Evolutionary conservation across 2,888 invertebrate genomes (phyloP).

Genomic region (Rotaria macrura): DNA sequence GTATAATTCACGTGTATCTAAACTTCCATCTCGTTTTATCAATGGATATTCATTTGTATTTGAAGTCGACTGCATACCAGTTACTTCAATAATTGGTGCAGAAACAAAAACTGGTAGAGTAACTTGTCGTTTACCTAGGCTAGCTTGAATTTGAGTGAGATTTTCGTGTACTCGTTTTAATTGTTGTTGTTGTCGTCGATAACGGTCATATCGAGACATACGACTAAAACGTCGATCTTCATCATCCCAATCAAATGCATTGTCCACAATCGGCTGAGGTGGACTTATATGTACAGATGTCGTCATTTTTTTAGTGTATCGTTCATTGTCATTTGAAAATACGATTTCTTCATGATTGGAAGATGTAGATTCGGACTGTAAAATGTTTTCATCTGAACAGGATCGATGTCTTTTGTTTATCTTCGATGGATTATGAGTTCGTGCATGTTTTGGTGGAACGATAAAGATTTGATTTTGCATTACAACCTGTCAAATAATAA

Average conservation of each 20-base stretch:
- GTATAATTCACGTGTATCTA: not conserved
- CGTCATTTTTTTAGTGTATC: not conserved
- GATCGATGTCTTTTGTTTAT: not conserved
- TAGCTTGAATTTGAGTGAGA: not conserved
- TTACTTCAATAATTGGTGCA: not conserved
- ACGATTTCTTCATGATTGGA: not conserved
- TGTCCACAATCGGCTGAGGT: not conserved
- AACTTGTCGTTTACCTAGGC: not conserved
- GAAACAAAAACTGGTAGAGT: not conserved
- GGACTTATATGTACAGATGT: not conserved
- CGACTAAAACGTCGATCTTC: not conserved
- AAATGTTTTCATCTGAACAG: not conserved
- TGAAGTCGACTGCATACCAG: not conserved
- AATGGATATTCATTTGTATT: not conserved
- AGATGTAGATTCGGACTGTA: not conserved
- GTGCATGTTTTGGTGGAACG: not conserved
- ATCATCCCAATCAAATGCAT: conserved; percentile 10
- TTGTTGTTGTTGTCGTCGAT: not conserved
- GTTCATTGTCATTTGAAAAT: not conserved
- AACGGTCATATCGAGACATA: not conserved
- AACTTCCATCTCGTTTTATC: not conserved
- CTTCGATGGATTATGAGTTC: not conserved
- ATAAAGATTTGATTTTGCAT: not conserved
- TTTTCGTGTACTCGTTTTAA: too few species aligned
- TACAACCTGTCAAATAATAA: not conserved